These are phyloP conservation scores for Nannobrachium achirus DNA, from an alignment of 2,113 vertebrate genomes.

Conservation along the genomic window DNA sequence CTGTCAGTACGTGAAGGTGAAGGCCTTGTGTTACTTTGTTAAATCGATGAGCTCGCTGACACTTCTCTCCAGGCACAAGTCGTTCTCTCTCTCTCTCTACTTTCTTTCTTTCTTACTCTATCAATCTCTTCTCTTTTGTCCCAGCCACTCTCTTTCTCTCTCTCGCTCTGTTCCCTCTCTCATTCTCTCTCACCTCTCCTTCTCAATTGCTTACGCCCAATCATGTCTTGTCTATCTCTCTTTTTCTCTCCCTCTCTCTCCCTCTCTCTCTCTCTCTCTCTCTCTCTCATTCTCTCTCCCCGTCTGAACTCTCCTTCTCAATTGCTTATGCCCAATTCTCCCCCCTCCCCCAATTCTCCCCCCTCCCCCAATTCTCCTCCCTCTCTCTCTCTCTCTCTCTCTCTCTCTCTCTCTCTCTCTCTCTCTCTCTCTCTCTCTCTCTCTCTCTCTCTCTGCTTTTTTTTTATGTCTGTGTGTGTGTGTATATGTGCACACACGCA, in stretches of 20 bases:
- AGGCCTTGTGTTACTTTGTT: conserved; percentile 71
- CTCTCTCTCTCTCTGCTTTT: not conserved
- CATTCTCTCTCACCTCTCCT: not conserved
- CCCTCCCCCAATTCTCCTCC: no score
- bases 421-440: not conserved
- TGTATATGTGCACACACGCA: no score
- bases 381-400: not conserved
- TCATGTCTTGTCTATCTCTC: no score
- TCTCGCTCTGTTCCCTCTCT: not conserved
- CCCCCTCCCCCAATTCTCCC: no score
- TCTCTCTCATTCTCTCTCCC: not conserved
- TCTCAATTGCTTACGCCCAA: no score
- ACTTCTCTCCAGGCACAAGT: conserved; percentile 41
- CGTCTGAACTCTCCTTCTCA: no score
- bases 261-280: not conserved
- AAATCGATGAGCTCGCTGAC: conserved; percentile 69
- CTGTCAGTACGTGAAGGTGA: conserved; percentile 64
- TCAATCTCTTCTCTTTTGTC: conserved; percentile 28
- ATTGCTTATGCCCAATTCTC: no score
- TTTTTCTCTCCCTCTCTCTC: not conserved
- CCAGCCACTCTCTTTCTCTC: conserved; percentile 34
- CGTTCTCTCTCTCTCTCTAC: conserved; percentile 24
- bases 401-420: not conserved
- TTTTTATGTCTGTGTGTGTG: not conserved
- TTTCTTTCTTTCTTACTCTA: not conserved